Evolutionary conservation across 2,888 invertebrate species (phyloP).

Genomic region (Erebia aethiops): DNA sequence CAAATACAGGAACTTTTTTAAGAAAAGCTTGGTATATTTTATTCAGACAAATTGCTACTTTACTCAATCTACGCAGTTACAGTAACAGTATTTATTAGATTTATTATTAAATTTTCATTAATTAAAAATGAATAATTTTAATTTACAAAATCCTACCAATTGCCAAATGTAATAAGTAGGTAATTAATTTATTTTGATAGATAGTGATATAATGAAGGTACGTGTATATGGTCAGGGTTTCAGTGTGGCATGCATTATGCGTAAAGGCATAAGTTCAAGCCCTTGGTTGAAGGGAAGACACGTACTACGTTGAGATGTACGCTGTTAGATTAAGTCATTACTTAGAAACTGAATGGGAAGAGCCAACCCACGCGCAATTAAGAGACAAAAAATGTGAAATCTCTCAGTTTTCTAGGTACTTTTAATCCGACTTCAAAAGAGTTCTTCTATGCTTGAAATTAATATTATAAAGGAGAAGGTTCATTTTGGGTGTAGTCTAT

Average conservation of each 20-base stretch:
- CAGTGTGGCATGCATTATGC: slow-evolving; percentile 15
- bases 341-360: slow-evolving; percentile 59
- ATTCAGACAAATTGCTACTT: too few relatives aligned
- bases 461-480: too few relatives aligned
- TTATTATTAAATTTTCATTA: too few relatives aligned
- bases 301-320: slow-evolving; percentile 53
- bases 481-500: too few relatives aligned
- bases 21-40: too few relatives aligned
- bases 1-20: too few relatives aligned
- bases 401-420: slow-evolving; percentile 6
- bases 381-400: slow-evolving; percentile 36
- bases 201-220: neutral
- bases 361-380: slow-evolving; percentile 57
- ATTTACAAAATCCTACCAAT: too few relatives aligned
- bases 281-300: slow-evolving; percentile 49
- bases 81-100: too few relatives aligned
- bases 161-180: too few relatives aligned
- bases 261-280: slow-evolving; percentile 26
- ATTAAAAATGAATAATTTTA: too few relatives aligned
- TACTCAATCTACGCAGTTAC: too few relatives aligned
- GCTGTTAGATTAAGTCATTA: slow-evolving; percentile 58
- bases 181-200: too few relatives aligned
- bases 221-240: neutral
- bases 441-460: neutral
- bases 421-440: slow-evolving; percentile 2